Base-by-base conservation (phyloP, 2,888 invertebrate species). In the Biston stratarius region DNA sequence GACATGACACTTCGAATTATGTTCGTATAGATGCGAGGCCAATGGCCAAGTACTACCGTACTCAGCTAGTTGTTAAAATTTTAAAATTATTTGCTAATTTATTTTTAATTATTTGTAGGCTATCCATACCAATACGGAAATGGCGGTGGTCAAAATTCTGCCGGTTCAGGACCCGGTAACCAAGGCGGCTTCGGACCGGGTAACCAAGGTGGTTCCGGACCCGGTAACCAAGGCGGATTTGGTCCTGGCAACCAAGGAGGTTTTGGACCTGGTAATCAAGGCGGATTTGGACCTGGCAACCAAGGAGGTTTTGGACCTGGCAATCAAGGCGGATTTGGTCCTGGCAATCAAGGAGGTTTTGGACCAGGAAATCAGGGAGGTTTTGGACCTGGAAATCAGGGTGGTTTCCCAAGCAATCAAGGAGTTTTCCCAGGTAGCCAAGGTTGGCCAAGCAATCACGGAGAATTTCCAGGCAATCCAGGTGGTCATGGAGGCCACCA, bases 171-270 rank as follows among this genome's bases (percentile, higher is more conserved):
- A 6, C 45, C 49, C 6, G 42, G 61, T 10, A 57, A 57, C 24
- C 67, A 42, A 45, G 56, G 58, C 11, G 56, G 58, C 8, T 45
- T 9, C n/a, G 64, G 57, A 12, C 53, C 55, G 0, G 45, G 59
- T 7, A 58, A 44, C 14, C 67, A 65, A 40, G 64, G 64, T 1
- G 60, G 67, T 2, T 62, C 44, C 12, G 61, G 71, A 14, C 42
- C 36, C 0, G 34, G 62, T 3, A 42, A 36, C 33, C 70, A 67
- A n/a, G 61, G 61, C 1, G 63, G 63, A 12, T 56, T n/a, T 7
- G 65, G 66, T 5, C 40, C 53, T 7, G 68, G 66, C 9, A 58
- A 47, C 40, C 70, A 64, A 49, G 61, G 61, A 8, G 67, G 65
- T 24, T 53, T 38, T 8, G 67, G 67, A 10, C 64, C 63, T 1